Evolutionary conservation across 1,140 invertebrate genomes (phyloP), one percentile per base, ranked within the genome.

Genomic region (Maniola jurtina): DNA sequence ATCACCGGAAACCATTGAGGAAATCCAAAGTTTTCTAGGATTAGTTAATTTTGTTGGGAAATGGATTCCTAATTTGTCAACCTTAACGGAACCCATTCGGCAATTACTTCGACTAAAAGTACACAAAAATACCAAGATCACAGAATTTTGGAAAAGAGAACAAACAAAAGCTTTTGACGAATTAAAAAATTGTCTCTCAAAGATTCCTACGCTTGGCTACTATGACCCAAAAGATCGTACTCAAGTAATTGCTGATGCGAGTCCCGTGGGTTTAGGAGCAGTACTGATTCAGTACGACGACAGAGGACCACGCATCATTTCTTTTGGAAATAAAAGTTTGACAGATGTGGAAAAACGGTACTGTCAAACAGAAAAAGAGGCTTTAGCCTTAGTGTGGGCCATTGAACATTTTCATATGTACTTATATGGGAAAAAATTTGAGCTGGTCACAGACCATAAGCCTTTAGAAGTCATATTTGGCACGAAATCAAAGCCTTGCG

Each of bases 241-340:
- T 7, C 62, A 73, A 45, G 70, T 89, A 13, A 71, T 87, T 14
- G 84, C 86, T 11, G 88, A 91, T 73, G 90, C 88, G 2, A 87
- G n/a, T n/a, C 85, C 84, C 13, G 76, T 83, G 9, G 87, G 73
- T 5, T 60, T 91, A 48, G 84, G 79, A n/a, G n/a, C n/a, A n/a
- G 80, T 87, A 14, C 63, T 88, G 52, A 50, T 72, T 0, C 75
- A 72, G 45, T 61, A 35, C 9, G 16, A 72, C 50, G 5, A 0
- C 5, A 59, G 48, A 0, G 64, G 57, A 7, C 60, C 70, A 3
- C 10, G 70, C 15, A 60, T 77, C 9, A 72, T 61, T 62, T 66
- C 63, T 42, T 84, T 11, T n/a, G n/a, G n/a, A n/a, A n/a, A n/a
- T n/a, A n/a, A n/a, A n/a, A n/a, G n/a, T n/a, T n/a, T n/a, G n/a